Percentiles rank a stretch among this genome's conserved stretches.
phyloP scores from a whole-genome alignment of 1,140 invertebrate genomes.

The Euura saliciscinereae region DNA sequence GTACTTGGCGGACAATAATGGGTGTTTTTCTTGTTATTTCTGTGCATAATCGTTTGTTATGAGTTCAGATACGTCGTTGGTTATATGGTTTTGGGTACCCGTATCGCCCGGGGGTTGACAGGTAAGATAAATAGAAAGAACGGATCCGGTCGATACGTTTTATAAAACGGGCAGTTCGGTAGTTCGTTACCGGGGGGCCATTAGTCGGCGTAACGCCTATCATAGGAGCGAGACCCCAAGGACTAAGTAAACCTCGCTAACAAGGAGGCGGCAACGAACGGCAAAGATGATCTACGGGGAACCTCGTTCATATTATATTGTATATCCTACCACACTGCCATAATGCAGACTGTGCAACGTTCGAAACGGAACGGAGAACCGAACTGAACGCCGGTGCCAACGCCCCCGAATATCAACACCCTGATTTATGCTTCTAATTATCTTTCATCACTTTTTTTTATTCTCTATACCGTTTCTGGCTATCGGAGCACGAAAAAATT shows the following conservation, averaged over 20 bases:
- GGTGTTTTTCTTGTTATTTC: no score
- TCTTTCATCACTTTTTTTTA: not conserved
- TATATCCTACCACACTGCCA: not conserved
- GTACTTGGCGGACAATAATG: no score
- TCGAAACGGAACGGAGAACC: not conserved
- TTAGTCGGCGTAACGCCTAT: constrained; percentile 4
- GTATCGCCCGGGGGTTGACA: not conserved
- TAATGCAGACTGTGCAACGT: no score
- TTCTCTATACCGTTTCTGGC: no score
- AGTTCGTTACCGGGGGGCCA: constrained; percentile 6
- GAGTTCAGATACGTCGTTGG: no score
- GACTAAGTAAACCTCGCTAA: constrained; percentile 7
- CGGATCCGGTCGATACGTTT: not conserved
- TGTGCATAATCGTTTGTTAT: no score
- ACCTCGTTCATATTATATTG: not conserved
- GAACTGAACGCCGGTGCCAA: not conserved
- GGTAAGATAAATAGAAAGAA: constrained; percentile 5
- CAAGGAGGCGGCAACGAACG: not conserved
- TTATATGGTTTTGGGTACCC: no score
- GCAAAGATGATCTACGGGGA: not conserved
- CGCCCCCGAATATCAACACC: constrained; percentile 4
- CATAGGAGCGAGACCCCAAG: not conserved
- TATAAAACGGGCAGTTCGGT: not conserved
- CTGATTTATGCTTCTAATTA: not conserved
- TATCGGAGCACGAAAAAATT: no score